Percentiles rank a stretch among this genome's conserved stretches.
Conservation (phyloP, 2,888 invertebrate species). For the Cataglyphis cursor region DNA sequence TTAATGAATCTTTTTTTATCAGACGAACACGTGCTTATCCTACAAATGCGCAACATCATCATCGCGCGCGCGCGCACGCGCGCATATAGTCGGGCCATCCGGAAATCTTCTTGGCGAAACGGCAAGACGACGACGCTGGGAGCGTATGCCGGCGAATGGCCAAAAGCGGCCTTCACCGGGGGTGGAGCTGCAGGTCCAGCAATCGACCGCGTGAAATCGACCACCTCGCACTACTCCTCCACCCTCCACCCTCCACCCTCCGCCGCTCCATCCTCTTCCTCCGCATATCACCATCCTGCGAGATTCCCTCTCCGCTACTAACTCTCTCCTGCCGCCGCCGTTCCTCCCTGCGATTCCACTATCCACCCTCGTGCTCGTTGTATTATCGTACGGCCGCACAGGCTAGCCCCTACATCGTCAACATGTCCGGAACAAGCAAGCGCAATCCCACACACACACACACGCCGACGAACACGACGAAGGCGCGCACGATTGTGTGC, state of each 20-base stretch:
- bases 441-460: slow-evolving; percentile 58
- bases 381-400: slow-evolving; percentile 83
- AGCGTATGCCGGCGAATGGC: slow-evolving; percentile 64
- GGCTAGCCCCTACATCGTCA: slow-evolving; percentile 84
- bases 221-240: slow-evolving; percentile 76
- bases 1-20: background rate
- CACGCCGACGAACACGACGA: slow-evolving; percentile 15
- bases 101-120: slow-evolving; percentile 45
- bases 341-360: slow-evolving; percentile 52
- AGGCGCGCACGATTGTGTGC: slow-evolving; percentile 15
- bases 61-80: slow-evolving; percentile 20
- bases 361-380: slow-evolving; percentile 77
- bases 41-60: background rate
- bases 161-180: slow-evolving; percentile 69
- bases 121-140: slow-evolving; percentile 51
- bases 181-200: slow-evolving; percentile 81
- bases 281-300: slow-evolving; percentile 62
- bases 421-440: slow-evolving; percentile 79
- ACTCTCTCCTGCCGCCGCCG: background rate
- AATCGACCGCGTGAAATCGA: slow-evolving; percentile 82
- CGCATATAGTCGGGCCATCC: slow-evolving; percentile 1
- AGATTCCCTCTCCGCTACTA: slow-evolving; percentile 45
- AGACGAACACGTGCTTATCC: background rate
- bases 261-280: slow-evolving; percentile 22
- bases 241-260: slow-evolving; percentile 48